Conservation (phyloP, 1,140 invertebrate species). For the Euwallacea similis region DNA sequence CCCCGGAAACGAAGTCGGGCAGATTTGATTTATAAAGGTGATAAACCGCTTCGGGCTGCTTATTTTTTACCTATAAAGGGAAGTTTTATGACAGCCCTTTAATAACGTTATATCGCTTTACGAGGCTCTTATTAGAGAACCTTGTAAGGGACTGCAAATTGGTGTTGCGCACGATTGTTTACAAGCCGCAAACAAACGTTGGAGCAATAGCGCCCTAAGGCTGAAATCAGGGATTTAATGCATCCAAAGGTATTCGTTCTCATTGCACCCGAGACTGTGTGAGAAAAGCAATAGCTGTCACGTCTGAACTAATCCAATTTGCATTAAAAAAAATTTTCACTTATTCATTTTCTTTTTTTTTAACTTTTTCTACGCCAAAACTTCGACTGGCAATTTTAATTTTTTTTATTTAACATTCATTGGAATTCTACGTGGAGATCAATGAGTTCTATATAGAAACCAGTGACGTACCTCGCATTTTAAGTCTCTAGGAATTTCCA, state of each 20-base stretch:
- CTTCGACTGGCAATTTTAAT: no score
- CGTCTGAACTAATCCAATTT: not conserved
- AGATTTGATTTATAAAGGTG: slow-evolving; percentile 28
- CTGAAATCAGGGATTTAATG: no score
- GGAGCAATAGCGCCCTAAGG: no score
- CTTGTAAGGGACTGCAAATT: slow-evolving; percentile 16
- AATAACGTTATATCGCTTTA: slow-evolving; percentile 31
- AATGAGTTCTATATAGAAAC: no score
- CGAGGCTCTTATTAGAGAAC: slow-evolving; percentile 29
- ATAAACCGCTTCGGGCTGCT: slow-evolving; percentile 27
- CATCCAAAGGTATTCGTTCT: not conserved
- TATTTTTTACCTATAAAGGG: slow-evolving; percentile 31
- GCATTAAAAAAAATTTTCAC: not conserved
- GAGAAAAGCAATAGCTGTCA: slow-evolving; percentile 4
- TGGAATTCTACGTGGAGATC: no score
- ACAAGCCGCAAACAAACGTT: not conserved
- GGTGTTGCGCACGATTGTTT: slow-evolving; percentile 13
- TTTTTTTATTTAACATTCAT: no score
- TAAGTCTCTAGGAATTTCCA: no score
- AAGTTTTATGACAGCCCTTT: slow-evolving; percentile 23
- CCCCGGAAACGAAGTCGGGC: slow-evolving; percentile 14
- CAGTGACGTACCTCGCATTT: no score
- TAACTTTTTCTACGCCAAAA: no score
- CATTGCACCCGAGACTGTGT: not conserved
- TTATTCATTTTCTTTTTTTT: no score